Evolutionary conservation across 2,113 vertebrate genomes (phyloP).

Genomic region (Cynopterus brachyotis): DNA sequence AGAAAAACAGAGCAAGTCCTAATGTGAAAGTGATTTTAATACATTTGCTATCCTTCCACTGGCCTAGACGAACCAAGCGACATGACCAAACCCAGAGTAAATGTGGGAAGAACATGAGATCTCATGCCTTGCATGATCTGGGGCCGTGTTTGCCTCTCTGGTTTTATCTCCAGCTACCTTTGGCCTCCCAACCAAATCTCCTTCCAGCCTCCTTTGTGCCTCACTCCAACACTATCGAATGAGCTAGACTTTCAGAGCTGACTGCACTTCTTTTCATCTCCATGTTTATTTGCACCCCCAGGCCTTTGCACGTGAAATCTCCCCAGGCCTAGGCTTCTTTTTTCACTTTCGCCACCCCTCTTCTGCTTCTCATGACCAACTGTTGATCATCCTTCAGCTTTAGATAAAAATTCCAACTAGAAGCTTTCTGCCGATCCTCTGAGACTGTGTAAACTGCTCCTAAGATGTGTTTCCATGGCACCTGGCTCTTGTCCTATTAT

Average conservation of each 20-base stretch:
- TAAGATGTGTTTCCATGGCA: neutral
- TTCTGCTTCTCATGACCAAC: neutral
- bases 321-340: accelerated
- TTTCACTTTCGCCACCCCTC: neutral
- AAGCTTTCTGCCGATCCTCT: neutral
- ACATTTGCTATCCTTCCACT: neutral
- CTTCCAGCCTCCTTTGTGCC: neutral
- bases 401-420: neutral
- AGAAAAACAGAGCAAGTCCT: neutral
- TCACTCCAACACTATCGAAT: neutral
- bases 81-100: neutral
- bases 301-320: neutral
- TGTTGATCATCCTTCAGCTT: neutral
- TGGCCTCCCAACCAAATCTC: neutral
- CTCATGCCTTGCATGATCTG: neutral
- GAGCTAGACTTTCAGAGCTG: neutral
- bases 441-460: neutral
- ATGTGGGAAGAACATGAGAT: neutral
- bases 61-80: neutral
- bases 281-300: neutral
- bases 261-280: neutral
- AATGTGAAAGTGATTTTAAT: neutral
- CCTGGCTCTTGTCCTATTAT: neutral
- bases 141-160: neutral
- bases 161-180: neutral